Conservation (phyloP, 2,113 vertebrate species). For the Ailuropoda melanoleuca region DNA sequence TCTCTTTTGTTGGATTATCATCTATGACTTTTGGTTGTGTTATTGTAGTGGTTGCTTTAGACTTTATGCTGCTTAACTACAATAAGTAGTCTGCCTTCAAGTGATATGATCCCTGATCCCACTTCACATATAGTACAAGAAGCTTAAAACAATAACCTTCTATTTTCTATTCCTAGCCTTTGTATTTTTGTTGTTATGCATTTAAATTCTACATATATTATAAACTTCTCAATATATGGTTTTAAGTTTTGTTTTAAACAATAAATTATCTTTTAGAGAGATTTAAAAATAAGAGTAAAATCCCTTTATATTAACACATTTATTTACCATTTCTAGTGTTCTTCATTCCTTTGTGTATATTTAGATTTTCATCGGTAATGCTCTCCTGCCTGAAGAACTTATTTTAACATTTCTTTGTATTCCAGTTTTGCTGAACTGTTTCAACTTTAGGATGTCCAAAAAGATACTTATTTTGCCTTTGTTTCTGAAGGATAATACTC, state of each 20-base stretch:
- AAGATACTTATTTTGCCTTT: not conserved
- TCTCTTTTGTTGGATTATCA: not conserved
- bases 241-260: not conserved
- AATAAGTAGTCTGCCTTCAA: not conserved
- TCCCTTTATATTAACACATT: not conserved
- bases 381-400: not conserved
- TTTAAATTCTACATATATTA: not conserved
- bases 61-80: not conserved
- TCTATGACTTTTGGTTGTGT: not conserved
- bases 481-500: not conserved
- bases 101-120: not conserved
- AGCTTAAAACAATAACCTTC: not conserved
- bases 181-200: not conserved
- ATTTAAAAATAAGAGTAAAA: not conserved
- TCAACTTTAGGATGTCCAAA: not conserved
- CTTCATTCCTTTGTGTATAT: not conserved
- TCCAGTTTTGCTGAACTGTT: not conserved
- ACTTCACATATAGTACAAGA: not conserved
- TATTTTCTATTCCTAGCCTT: not conserved
- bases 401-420: not conserved
- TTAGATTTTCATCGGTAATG: not conserved
- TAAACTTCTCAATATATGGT: not conserved
- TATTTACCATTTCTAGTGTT: not conserved
- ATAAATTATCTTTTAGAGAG: not conserved
- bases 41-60: not conserved